These are phyloP conservation scores for Leistus spinibarbis DNA, from an alignment of 2,888 invertebrate species.

Conservation along the genomic window DNA sequence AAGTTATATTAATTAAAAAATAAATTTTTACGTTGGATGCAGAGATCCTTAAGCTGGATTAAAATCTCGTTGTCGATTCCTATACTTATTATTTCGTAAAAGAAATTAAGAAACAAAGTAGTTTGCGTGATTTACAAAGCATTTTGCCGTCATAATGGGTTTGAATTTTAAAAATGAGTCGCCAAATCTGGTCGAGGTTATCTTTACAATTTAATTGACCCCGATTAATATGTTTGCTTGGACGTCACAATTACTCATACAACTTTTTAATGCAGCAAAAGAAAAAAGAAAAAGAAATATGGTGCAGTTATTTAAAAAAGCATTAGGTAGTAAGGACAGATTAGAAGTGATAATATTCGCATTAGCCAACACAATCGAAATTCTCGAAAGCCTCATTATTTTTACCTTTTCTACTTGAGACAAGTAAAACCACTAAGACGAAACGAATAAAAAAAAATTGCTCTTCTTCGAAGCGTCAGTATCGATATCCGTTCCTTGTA, in stretches of 20 bases:
- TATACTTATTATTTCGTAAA: too few species aligned
- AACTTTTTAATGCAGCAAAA: not conserved
- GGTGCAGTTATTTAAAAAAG: not conserved
- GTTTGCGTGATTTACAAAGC: not conserved
- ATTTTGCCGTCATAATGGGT: not conserved
- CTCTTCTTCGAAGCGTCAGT: not conserved
- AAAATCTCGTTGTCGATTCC: too few species aligned
- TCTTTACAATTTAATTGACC: not conserved
- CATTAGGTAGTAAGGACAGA: not conserved
- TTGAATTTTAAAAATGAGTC: not conserved
- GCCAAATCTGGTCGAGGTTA: not conserved
- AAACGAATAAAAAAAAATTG: not conserved
- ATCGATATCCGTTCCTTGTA: not conserved
- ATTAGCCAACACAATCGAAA: not conserved
- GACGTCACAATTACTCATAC: not conserved
- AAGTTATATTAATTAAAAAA: too few species aligned
- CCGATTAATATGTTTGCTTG: not conserved
- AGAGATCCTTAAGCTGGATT: too few species aligned
- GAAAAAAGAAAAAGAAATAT: too few species aligned
- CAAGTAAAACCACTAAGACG: not conserved
- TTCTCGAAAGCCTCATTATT: not conserved
- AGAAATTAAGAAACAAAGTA: too few species aligned
- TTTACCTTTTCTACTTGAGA: not conserved
- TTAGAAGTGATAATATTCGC: not conserved
- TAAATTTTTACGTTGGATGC: too few species aligned